Percentiles rank a stretch among this genome's conserved stretches.
These are phyloP conservation scores for Enoplosus armatus DNA, from an alignment of 2,797 vertebrate genomes.

Conservation along the genomic window DNA sequence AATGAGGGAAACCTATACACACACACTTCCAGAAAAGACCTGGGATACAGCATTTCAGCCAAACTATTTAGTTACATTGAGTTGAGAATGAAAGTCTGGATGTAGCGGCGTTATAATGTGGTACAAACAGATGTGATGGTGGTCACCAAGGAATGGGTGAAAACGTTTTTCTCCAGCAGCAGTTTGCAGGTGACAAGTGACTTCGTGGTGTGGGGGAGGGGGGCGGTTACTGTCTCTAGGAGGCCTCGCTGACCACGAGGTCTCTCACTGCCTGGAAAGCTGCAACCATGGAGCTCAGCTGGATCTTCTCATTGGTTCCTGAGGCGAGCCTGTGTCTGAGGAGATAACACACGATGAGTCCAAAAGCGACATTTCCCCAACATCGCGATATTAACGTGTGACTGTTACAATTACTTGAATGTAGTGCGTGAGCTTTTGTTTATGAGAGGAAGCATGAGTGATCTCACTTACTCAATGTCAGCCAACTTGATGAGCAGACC, in stretches of 20 bases:
- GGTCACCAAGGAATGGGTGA: not conserved
- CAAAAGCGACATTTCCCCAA: not conserved
- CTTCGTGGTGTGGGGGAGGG: not conserved
- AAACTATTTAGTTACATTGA: not conserved
- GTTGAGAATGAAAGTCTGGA: not conserved
- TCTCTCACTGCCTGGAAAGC: constrained; percentile 97
- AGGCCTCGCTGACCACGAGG: constrained; percentile 91
- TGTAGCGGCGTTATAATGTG: not conserved
- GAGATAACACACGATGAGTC: not conserved
- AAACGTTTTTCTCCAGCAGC: not conserved
- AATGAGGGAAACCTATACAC: not conserved
- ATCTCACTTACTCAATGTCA: constrained; percentile 92
- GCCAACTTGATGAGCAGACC: constrained; percentile 94
- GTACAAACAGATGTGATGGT: not conserved
- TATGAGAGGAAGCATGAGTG: not conserved
- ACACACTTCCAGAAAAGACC: not conserved
- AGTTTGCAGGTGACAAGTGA: not conserved
- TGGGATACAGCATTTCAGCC: not conserved
- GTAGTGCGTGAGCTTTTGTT: not conserved
- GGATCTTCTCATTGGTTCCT: constrained; percentile 96
- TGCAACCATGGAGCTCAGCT: constrained; percentile 95
- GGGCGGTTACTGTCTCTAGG: constrained; percentile 67
- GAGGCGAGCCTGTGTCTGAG: constrained; percentile 91
- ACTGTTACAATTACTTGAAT: not conserved
- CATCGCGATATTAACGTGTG: not conserved